Percentiles rank a stretch among this genome's conserved stretches.
phyloP scores from a whole-genome alignment of 1,140 invertebrate species.

The Atta colombica region DNA sequence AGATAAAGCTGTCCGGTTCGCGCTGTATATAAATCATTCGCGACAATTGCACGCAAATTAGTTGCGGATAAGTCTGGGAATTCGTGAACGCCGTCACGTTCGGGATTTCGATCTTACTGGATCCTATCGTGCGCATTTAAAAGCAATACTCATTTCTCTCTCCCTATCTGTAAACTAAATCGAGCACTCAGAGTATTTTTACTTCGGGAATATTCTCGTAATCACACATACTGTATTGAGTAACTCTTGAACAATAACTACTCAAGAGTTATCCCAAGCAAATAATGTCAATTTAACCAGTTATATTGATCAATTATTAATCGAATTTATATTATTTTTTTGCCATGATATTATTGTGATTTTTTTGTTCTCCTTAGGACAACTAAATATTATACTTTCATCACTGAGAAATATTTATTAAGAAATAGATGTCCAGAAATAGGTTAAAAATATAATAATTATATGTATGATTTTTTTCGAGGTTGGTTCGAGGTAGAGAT shows the following conservation, averaged over 20 bases:
- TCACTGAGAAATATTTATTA: neutral
- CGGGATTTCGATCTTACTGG: constrained; percentile 56
- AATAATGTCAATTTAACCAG: too few species aligned
- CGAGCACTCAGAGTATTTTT: neutral
- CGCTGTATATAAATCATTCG: constrained; percentile 64
- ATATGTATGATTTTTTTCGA: too few species aligned
- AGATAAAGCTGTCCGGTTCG: constrained; percentile 75
- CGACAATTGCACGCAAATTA: constrained; percentile 67
- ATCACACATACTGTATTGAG: neutral
- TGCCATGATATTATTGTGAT: too few species aligned
- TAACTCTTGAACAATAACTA: neutral
- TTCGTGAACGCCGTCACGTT: constrained; percentile 34
- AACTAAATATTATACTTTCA: neutral
- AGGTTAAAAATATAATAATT: neutral
- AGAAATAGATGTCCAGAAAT: neutral
- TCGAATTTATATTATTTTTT: too few species aligned
- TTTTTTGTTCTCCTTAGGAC: too few species aligned
- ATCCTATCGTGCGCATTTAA: constrained; percentile 22
- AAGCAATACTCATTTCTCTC: neutral
- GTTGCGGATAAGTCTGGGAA: constrained; percentile 48
- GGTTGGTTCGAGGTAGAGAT: neutral
- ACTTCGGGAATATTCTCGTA: too few species aligned
- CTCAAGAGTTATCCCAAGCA: too few species aligned
- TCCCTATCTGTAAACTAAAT: neutral
- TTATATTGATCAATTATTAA: too few species aligned